Evolutionary conservation across 2,113 vertebrate species (phyloP).

Genomic region (Bos javanicus): DNA sequence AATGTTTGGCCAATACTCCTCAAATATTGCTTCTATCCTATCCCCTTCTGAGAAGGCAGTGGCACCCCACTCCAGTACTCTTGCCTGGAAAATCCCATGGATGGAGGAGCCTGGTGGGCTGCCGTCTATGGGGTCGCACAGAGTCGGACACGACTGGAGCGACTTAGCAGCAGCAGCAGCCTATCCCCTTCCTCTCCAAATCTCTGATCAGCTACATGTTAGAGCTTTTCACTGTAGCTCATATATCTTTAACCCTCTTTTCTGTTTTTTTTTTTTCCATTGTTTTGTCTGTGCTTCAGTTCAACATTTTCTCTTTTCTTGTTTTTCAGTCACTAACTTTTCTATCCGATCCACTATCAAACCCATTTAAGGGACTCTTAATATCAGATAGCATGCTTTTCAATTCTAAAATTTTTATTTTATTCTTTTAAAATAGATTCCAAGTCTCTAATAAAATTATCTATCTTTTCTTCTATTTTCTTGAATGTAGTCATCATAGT

Average conservation of each 20-base stretch:
- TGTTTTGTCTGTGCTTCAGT: not conserved
- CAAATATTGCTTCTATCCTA: not conserved
- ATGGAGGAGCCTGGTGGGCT: too few species aligned
- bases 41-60: not conserved
- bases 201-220: not conserved
- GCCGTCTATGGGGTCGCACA: too few species aligned
- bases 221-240: not conserved
- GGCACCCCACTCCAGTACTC: too few species aligned
- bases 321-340: not conserved
- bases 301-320: not conserved
- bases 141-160: too few species aligned
- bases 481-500: not conserved
- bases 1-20: not conserved
- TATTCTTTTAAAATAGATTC: not conserved
- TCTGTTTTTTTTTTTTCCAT: not conserved
- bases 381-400: not conserved
- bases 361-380: not conserved
- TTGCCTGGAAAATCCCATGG: too few species aligned
- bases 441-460: not conserved
- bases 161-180: too few species aligned
- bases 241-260: not conserved
- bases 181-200: not conserved
- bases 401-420: not conserved
- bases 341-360: not conserved
- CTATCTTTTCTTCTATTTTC: not conserved